These are phyloP conservation scores for Chunga burmeisteri DNA, from an alignment of 2,113 vertebrate species.

Conservation along the genomic window DNA sequence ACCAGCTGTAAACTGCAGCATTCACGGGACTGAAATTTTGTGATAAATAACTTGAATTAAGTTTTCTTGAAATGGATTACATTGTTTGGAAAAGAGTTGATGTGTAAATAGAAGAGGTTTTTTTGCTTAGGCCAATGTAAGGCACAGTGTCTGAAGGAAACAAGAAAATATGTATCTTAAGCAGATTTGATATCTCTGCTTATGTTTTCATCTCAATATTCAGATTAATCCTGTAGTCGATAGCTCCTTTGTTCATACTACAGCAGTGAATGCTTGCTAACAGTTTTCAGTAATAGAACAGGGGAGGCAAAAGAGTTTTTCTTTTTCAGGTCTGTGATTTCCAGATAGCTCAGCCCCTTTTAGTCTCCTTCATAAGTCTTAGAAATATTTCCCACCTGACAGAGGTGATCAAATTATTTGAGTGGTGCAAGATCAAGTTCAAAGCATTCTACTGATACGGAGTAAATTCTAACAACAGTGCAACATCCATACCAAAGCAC, in stretches of 20 bases:
- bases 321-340: background rate
- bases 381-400: background rate
- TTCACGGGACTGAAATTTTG: background rate
- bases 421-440: background rate
- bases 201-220: background rate
- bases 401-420: background rate
- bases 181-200: background rate
- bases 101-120: background rate
- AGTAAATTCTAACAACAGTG: background rate
- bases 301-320: background rate
- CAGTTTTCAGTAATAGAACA: background rate
- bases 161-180: fast-evolving
- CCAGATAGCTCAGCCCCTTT: background rate
- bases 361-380: background rate
- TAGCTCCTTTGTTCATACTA: background rate
- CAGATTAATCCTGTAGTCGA: background rate
- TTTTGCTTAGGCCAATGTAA: background rate
- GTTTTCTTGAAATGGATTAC: background rate
- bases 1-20: background rate
- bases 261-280: background rate
- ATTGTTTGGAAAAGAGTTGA: background rate
- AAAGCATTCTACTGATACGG: background rate
- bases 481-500: background rate
- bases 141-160: background rate
- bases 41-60: background rate